These are phyloP conservation scores for Erebia epiphron DNA, from an alignment of 2,888 invertebrate genomes.

Conservation along the genomic window DNA sequence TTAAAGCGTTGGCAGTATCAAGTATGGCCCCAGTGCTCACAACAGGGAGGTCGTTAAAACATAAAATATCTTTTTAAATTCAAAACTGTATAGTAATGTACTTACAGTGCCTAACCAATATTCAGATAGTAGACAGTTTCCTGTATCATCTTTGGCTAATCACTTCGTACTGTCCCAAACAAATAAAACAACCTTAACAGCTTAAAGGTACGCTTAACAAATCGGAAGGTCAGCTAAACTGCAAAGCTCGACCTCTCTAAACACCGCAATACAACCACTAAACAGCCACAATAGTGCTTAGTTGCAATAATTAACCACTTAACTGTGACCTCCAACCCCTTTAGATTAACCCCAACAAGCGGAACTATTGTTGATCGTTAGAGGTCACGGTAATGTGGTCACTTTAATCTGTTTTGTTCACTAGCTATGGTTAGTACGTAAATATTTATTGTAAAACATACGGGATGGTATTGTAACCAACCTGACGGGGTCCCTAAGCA, in stretches of 20 bases:
- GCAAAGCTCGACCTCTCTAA: conserved; percentile 57
- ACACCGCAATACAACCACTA: conserved; percentile 47
- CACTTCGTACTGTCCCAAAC: neutral
- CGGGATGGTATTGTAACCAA: too few species aligned
- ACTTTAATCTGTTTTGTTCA: conserved; percentile 40
- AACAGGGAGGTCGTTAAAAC: too few species aligned
- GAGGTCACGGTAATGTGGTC: conserved; percentile 35
- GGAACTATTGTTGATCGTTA: conserved; percentile 30
- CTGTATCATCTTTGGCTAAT: neutral
- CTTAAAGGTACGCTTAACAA: conserved; percentile 53
- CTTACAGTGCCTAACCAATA: too few species aligned
- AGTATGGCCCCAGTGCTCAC: too few species aligned
- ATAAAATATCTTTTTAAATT: too few species aligned
- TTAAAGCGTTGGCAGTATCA: too few species aligned
- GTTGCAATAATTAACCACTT: conserved; percentile 50
- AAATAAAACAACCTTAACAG: conserved; percentile 6
- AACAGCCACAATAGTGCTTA: conserved; percentile 53
- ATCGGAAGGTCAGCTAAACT: conserved; percentile 66
- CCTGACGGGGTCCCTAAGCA: too few species aligned
- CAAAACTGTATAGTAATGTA: too few species aligned
- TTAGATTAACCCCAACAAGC: conserved; percentile 22
- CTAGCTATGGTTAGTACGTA: conserved; percentile 34
- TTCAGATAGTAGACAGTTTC: too few species aligned
- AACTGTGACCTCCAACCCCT: conserved; percentile 38
- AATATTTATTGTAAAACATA: conserved; percentile 33